phyloP scores from a whole-genome alignment of 2,113 vertebrate species.

The Todiramphus chloris region DNA sequence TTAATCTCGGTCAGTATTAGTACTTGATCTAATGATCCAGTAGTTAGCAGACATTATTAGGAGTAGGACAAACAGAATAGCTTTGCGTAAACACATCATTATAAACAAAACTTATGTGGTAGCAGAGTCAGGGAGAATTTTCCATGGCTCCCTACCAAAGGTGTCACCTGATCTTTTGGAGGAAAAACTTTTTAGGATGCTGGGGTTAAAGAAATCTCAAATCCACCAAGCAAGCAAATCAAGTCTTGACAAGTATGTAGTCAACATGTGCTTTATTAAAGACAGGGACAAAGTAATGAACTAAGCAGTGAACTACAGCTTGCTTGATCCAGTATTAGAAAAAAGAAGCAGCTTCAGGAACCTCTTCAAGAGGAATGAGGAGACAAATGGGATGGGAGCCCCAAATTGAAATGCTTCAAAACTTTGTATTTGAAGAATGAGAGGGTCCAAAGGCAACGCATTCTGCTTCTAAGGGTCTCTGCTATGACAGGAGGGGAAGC shows the following conservation, averaged over 20 bases:
- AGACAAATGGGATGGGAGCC: not conserved
- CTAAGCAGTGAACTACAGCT: not conserved
- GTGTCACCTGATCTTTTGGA: not conserved
- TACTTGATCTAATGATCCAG: not conserved
- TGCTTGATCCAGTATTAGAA: not conserved
- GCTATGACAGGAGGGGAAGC: not conserved
- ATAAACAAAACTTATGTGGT: not conserved
- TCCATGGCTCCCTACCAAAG: not conserved
- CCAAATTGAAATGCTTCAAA: not conserved
- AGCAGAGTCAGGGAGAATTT: not conserved
- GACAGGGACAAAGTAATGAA: not conserved
- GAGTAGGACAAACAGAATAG: not conserved
- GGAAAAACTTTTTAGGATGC: not conserved
- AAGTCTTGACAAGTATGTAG: not conserved
- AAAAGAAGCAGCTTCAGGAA: not conserved
- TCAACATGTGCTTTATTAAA: not conserved
- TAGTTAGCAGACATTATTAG: not conserved
- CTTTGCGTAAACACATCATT: not conserved
- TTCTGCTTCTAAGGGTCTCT: not conserved
- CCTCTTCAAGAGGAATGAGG: not conserved
- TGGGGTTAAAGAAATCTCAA: not conserved
- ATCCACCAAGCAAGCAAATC: not conserved
- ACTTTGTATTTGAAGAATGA: not conserved
- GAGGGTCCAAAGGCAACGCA: not conserved
- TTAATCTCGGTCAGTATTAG: not conserved